These are phyloP conservation scores for Rattus norvegicus DNA, from an alignment of 2,113 vertebrate genomes.

Conservation along the genomic window GRCr8 NC_086034.1:82779001-82779500, in stretches of 20 bases:
- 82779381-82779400: neutral
- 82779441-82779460: neutral
- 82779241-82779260: neutral
- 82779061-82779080: neutral
- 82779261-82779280: too few species aligned
- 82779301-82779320: neutral
- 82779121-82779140: neutral
- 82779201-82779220: neutral
- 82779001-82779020: neutral
- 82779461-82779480: neutral
- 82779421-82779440: neutral
- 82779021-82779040: neutral
- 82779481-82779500: neutral
- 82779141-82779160: neutral
- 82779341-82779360: neutral
- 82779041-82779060: neutral
- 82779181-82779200: neutral
- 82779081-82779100: neutral
- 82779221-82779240: too few species aligned
- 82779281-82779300: neutral
- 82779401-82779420: fast-evolving
- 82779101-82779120: neutral
- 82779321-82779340: neutral
- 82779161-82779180: neutral
- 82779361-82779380: too few species aligned